A percentile compares a stretch with the other conserved stretches of the same genome.
Evolutionary conservation across 2,888 invertebrate species (phyloP).

Genomic region (Seira ritae): DNA sequence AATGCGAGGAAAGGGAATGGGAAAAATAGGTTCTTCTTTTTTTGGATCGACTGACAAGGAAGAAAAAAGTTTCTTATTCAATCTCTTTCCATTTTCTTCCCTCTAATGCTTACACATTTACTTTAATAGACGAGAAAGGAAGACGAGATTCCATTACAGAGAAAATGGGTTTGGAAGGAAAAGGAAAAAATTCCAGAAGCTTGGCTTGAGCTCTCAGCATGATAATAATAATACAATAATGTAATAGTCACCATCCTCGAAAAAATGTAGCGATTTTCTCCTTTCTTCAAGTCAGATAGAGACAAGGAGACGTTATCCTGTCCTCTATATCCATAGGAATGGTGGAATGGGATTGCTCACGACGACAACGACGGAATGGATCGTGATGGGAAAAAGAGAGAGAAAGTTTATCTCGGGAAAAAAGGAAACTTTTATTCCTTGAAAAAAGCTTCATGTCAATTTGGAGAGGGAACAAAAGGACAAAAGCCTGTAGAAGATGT

Average conservation of each 20-base stretch:
- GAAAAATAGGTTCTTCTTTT: constrained; percentile 13
- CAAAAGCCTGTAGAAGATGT: constrained; percentile 35
- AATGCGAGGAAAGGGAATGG: constrained; percentile 14
- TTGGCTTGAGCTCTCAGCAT: constrained; percentile 50
- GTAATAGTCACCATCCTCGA: constrained; percentile 39
- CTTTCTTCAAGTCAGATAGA: constrained; percentile 12
- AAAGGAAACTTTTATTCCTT: constrained; percentile 24
- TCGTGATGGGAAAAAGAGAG: constrained; percentile 57
- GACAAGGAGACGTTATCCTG: constrained; percentile 29
- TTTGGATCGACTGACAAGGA: constrained; percentile 13
- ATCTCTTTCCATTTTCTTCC: constrained; percentile 52
- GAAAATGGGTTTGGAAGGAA: constrained; percentile 28
- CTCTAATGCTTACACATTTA: constrained; percentile 60
- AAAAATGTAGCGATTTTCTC: constrained; percentile 30
- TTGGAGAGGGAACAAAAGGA: constrained; percentile 13
- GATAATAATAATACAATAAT: constrained; percentile 49
- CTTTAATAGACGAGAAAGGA: constrained; percentile 53
- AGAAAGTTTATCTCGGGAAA: constrained; percentile 50
- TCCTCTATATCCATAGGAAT: constrained; percentile 12
- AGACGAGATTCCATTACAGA: constrained; percentile 50
- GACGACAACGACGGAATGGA: constrained; percentile 40
- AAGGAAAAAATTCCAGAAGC: neutral
- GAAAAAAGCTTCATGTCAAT: constrained; percentile 55
- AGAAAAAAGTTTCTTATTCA: constrained; percentile 23
- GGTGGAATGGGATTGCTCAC: constrained; percentile 47